A percentile compares a stretch with the other conserved stretches of the same genome.
Conservation (phyloP, 2,797 vertebrate genomes). For the Perodicticus potto region DNA sequence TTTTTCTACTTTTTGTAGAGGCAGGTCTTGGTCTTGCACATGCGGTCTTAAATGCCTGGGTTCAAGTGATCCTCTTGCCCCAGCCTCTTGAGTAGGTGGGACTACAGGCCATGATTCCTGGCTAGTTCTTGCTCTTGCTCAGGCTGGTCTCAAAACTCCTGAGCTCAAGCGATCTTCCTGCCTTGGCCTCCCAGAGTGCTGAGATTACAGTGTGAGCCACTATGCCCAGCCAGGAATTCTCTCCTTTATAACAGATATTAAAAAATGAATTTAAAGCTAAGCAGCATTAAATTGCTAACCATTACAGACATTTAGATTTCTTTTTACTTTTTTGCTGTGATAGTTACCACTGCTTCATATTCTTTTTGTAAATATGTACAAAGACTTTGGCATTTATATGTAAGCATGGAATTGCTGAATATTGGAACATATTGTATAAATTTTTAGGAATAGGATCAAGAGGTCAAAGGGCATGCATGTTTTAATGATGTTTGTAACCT, state of each 20-base stretch:
- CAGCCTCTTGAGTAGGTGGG: too few species aligned
- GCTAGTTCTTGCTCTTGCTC: too few species aligned
- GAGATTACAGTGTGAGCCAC: too few species aligned
- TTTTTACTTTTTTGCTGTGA: background rate
- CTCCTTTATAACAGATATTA: background rate
- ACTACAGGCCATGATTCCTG: too few species aligned
- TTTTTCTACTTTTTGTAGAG: too few species aligned
- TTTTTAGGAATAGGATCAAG: conserved; percentile 29
- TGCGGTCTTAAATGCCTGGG: too few species aligned
- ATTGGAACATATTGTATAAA: background rate
- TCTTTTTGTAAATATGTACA: background rate
- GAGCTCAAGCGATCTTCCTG: too few species aligned
- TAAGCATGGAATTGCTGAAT: background rate
- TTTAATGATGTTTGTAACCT: conserved; percentile 36
- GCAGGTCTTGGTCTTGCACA: too few species aligned
- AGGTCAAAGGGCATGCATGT: background rate
- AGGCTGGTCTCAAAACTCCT: too few species aligned
- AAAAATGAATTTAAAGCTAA: conserved; percentile 25
- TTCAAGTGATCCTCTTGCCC: too few species aligned
- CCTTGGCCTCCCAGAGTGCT: too few species aligned
- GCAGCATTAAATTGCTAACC: conserved; percentile 3
- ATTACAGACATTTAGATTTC: background rate
- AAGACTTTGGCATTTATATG: background rate
- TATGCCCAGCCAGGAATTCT: background rate
- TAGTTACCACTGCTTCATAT: background rate